Base-by-base conservation (phyloP, 2,797 vertebrate species). In the Poecile montanus region DNA sequence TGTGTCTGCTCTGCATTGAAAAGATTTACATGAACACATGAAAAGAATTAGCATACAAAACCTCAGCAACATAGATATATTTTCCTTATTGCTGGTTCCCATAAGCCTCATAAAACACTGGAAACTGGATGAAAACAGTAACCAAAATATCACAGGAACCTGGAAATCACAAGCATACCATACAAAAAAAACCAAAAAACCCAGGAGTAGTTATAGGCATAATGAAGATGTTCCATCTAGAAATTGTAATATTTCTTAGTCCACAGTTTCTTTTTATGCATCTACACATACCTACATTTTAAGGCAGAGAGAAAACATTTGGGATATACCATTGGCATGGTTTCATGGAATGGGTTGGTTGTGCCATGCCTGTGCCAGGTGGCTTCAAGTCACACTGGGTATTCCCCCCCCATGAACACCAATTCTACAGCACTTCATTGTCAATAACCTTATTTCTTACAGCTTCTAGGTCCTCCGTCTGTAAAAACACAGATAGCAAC, bases 401-500 rank as follows among this genome's bases (percentile, higher is more conserved):
- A 19, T 38, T 72, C 20, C 54, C 67, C 32, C 22, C 67, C 32
- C 22, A 16, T 0, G 6, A 90, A 25, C 57, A 68, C 9, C 1
- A 8, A 10, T n/a, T 58, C 68, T 15, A 58, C n/a, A 71, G 18
- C 8, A 25, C 45, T 27, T 10, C 20, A 8, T 36, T 72, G 66
- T 1, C 16, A 92, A 70, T 25, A 93, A 88, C 16, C 29, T 22
- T 9, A 30, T 50, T 89, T 70, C 38, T 80, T 80, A 72, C 51
- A 86, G 61, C 40, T 86, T 77, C 76, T n/a, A 88, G 60, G 54
- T 78, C 38, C 61, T 70, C 48, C 53, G 21, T 16, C 75, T 88
- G 54, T 70, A 89, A 93, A 89, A 92, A 48, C 17, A 42, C 21
- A 85, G 78, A 88, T 21, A 92, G 56, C 21, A 96, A 88, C 72